These are phyloP conservation scores for Leptinotarsa texana DNA, from an alignment of 1,140 invertebrate genomes.

Conservation along the genomic window DNA sequence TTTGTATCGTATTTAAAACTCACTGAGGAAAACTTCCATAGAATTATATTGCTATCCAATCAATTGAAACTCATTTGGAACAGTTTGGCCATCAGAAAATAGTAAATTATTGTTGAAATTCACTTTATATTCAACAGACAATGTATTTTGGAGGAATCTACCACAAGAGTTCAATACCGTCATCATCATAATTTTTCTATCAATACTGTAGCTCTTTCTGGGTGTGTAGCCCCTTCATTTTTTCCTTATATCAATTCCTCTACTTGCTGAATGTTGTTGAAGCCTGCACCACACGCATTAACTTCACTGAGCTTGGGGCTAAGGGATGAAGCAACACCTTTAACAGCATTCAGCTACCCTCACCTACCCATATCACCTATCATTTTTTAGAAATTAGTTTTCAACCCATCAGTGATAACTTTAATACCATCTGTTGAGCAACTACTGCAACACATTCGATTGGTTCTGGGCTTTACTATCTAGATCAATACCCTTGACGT, in stretches of 20 bases:
- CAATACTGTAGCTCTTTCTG: conserved; percentile 44
- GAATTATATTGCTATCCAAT: too few species aligned
- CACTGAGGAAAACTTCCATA: too few species aligned
- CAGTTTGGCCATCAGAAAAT: too few species aligned
- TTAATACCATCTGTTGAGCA: conserved; percentile 23
- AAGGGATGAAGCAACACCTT: conserved; percentile 49
- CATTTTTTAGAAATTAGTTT: conserved; percentile 29
- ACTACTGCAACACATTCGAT: conserved; percentile 18
- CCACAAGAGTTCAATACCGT: conserved; percentile 11
- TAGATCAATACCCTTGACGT: too few species aligned
- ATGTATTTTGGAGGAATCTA: conserved; percentile 21
- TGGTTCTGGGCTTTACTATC: conserved; percentile 8
- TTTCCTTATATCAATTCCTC: conserved; percentile 17
- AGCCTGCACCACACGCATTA: conserved; percentile 61
- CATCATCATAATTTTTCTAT: conserved; percentile 25
- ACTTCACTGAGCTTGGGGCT: conserved; percentile 50
- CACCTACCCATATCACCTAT: conserved; percentile 29
- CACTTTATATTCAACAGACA: neutral
- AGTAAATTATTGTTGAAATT: too few species aligned
- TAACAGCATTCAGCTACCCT: conserved; percentile 50
- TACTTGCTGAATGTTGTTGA: conserved; percentile 51
- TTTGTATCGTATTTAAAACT: too few species aligned
- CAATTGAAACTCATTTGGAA: too few species aligned
- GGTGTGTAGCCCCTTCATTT: conserved; percentile 46
- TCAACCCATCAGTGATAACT: conserved; percentile 17